Evolutionary conservation across 2,113 vertebrate species (phyloP), one percentile per base, ranked within the genome.

Genomic region (Polypterus bichir): DNA sequence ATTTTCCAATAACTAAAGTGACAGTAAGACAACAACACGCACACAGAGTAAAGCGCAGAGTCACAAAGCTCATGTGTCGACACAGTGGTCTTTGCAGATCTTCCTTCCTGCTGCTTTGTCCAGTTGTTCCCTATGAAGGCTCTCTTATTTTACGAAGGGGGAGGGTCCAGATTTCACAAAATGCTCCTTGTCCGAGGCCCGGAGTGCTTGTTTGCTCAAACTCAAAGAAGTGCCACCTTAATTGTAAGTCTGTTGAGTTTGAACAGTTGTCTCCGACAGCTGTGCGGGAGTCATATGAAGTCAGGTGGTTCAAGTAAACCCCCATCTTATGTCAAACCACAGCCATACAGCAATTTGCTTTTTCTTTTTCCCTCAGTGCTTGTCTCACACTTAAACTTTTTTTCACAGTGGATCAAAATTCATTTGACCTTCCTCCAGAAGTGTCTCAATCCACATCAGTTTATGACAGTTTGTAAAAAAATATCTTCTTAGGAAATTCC

Each of bases 251-350:
- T 82, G 77, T 77, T 76, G 74, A 84, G 80, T 82, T 83, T 77
- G 80, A 84, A 89, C 92, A 97, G 92, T 91, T 97, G 94, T 89
- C 82, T 66, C 46, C 70, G 75, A 91, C 95, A 97, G 93, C 92
- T 98, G 93, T 87, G 76, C 72, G 74, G 78, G 75, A 79, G 67
- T 73, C 78, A 83, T 78, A 81, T 72, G 70, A 66, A 79, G 87
- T 89, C 89, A 86, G 91, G 86, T 89, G 88, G 88, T 80, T 72
- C 69, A 70, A 83, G 84, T 86, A 87, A 74, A 77, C 78, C 60
- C 74, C 83, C 86, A 85, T 27, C 27, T 27, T 27, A 27, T 27
- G 27, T 27, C 27, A 27, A 27, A 27, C 27, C 27, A 27, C 27
- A 27, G 27, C 27, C 27, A 27, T 27, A 27, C 27, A 27, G 27